Conservation (phyloP, 2,888 invertebrate species). For the Eumacrocentrus americanus region DNA sequence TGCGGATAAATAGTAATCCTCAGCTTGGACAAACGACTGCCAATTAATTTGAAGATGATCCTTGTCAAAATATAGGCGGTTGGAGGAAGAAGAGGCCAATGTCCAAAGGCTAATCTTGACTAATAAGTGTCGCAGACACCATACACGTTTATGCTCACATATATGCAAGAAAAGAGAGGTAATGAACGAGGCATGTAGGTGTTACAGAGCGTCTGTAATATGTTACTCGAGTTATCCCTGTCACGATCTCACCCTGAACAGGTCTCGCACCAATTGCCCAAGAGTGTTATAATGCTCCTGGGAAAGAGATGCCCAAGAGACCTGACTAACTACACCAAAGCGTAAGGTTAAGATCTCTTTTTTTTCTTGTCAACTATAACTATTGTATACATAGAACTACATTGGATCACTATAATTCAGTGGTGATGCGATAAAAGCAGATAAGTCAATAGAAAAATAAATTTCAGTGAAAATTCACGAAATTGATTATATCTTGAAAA, state of each 20-base stretch:
- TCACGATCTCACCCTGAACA: neutral
- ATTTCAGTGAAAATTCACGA: too few species aligned
- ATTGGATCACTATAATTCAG: too few species aligned
- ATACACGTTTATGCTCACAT: neutral
- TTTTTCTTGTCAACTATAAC: too few species aligned
- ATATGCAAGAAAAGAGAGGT: conserved; percentile 5
- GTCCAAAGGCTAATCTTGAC: conserved; percentile 51
- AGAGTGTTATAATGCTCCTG: conserved; percentile 11
- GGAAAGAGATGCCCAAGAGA: conserved; percentile 13
- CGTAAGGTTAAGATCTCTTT: too few species aligned
- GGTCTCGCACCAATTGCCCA: conserved; percentile 2
- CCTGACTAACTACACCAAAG: too few species aligned
- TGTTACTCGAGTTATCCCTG: conserved; percentile 25
- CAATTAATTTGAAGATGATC: conserved; percentile 59
- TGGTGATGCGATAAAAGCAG: too few species aligned
- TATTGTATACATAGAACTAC: too few species aligned
- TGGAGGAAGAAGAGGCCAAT: conserved; percentile 13
- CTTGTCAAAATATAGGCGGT: conserved; percentile 55
- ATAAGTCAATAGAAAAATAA: too few species aligned
- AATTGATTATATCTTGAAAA: too few species aligned
- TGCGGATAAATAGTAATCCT: conserved; percentile 60
- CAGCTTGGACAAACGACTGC: conserved; percentile 48
- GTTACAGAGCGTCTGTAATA: conserved; percentile 15
- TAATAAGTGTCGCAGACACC: conserved; percentile 54
- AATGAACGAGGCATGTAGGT: neutral